These are phyloP conservation scores for Pemphredon lugubris DNA, from an alignment of 2,888 invertebrate genomes.

Conservation along the genomic window DNA sequence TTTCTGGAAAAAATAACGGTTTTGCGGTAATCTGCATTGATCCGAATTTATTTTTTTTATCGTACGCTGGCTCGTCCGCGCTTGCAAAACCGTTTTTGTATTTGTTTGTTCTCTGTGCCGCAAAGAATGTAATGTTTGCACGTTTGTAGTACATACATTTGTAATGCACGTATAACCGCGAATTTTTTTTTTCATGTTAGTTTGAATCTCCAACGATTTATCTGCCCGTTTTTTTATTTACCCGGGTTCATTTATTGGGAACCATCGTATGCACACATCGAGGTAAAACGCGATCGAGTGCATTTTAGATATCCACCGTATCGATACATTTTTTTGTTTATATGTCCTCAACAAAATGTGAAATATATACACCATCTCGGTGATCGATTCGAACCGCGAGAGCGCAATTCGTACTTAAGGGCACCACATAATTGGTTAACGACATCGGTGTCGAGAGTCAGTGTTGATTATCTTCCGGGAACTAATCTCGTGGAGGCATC, in stretches of 20 bases:
- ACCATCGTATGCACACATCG: constrained; percentile 4
- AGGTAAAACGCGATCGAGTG: constrained; percentile 8
- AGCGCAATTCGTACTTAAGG: neutral
- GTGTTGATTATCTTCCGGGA: constrained; percentile 54
- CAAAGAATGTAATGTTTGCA: constrained; percentile 32
- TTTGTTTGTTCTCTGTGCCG: constrained; percentile 24
- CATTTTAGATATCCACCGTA: constrained; percentile 29
- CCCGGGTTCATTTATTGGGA: constrained; percentile 36
- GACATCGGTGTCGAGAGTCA: constrained; percentile 45
- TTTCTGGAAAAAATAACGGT: constrained; percentile 9
- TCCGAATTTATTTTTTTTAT: constrained; percentile 14
- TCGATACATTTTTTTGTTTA: constrained; percentile 1
- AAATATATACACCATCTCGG: neutral
- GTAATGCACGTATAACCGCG: constrained; percentile 34
- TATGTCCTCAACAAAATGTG: no score
- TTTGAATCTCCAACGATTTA: constrained; percentile 38
- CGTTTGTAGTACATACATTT: no score
- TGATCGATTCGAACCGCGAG: constrained; percentile 1
- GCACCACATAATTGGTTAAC: constrained; percentile 42
- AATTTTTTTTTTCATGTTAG: constrained; percentile 46
- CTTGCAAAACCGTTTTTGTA: constrained; percentile 2
- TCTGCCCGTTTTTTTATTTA: constrained; percentile 38
- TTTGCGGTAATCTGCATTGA: constrained; percentile 23
- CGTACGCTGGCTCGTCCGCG: neutral
- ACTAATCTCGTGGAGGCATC: constrained; percentile 56